Evolutionary conservation across 2,888 invertebrate species (phyloP).

Genomic region (Cephus sareptanus): DNA sequence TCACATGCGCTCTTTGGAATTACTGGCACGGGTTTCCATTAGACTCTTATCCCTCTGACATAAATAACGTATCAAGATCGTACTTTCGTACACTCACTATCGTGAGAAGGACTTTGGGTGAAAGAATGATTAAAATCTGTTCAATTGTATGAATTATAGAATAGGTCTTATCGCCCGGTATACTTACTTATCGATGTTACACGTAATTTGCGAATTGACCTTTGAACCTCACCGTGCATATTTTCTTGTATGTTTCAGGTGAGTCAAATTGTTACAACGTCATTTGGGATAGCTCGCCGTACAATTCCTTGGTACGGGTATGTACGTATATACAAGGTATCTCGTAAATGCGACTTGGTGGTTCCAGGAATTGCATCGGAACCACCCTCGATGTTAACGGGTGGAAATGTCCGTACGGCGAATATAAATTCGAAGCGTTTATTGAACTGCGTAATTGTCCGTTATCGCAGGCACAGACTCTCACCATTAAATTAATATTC

Average conservation of each 20-base stretch:
- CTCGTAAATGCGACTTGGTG: background rate
- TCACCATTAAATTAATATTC: background rate
- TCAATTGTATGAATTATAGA: background rate
- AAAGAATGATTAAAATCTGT: background rate
- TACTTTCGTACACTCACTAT: background rate
- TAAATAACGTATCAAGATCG: background rate
- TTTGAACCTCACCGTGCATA: background rate
- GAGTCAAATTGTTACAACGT: background rate
- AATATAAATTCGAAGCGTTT: background rate
- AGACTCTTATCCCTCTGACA: background rate
- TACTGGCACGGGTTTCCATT: constrained; percentile 9
- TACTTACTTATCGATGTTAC: background rate
- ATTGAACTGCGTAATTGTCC: background rate
- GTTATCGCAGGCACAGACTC: background rate
- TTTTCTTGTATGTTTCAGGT: background rate
- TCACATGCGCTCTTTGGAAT: constrained; percentile 4
- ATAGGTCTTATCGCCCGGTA: background rate
- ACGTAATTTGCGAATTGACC: background rate
- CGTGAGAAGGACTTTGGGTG: background rate
- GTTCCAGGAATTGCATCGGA: background rate
- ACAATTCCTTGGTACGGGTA: background rate
- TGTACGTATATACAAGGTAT: background rate
- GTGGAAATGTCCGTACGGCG: background rate
- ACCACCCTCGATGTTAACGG: background rate
- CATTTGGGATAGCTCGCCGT: background rate